Percentiles rank a stretch among this genome's conserved stretches.
Conservation (phyloP, 2,113 vertebrate species). For the Glareola pratincola region DNA sequence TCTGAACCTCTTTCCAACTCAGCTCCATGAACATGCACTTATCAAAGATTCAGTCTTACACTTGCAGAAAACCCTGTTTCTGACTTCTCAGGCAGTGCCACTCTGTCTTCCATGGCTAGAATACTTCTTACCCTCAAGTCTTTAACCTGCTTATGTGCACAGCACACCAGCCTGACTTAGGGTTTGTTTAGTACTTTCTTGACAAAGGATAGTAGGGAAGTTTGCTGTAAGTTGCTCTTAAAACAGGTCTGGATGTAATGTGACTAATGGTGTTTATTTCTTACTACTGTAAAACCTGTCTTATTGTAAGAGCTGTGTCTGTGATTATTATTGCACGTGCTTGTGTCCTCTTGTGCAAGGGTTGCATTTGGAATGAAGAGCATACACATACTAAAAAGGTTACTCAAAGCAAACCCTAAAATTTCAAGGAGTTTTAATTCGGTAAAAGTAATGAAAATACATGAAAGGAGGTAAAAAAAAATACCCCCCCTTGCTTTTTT, state of each 20-base stretch:
- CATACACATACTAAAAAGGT: background rate
- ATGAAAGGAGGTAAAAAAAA: background rate
- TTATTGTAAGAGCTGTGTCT: background rate
- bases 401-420: background rate
- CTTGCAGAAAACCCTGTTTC: background rate
- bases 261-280: background rate
- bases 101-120: background rate
- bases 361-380: background rate
- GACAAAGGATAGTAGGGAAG: background rate
- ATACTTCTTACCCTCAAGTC: background rate
- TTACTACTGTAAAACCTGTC: background rate
- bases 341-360: background rate
- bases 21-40: background rate
- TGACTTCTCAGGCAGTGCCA: background rate
- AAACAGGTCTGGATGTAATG: background rate
- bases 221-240: background rate
- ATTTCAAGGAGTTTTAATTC: background rate
- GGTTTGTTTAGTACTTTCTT: background rate
- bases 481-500: accelerated
- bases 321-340: background rate
- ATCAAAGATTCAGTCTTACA: background rate
- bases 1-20: background rate
- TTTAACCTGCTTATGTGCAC: background rate
- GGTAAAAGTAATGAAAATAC: background rate
- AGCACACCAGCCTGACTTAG: background rate